Evolutionary conservation across 2,888 invertebrate genomes (phyloP), one percentile per base, ranked within the genome.

Genomic region (Erebia palarica): DNA sequence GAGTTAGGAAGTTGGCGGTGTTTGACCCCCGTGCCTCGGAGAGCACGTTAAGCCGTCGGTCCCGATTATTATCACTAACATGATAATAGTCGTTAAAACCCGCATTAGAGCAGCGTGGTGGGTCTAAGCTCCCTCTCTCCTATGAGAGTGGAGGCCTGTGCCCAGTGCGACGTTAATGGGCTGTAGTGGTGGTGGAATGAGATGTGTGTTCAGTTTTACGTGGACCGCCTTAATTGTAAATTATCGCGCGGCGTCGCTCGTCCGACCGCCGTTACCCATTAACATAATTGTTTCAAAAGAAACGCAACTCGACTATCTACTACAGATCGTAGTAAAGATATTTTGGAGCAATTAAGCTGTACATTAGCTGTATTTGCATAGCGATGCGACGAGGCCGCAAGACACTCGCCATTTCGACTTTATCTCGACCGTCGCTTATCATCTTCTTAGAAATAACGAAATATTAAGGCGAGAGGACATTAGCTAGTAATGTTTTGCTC

Each of bases 211-310:
- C 53, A 16, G 8, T 9, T 53, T 53, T 82, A 80, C 85, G 80
- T 81, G 80, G 80, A 81, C 80, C 21, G 21, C 21, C 84, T 86
- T 88, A 88, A 88, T 89, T 90, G 88, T 89, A 85, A 91, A 86
- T 87, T 89, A 90, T 89, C 81, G 83, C 85, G 70, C 75, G 78
- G 77, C 80, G 80, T 78, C 79, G 81, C 77, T 74, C 78, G 77
- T 75, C 77, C 72, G 77, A 74, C 80, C 80, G 75, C 75, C 79
- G 79, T 82, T 80, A 79, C 81, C 83, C 81, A 90, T 91, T 89
- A 88, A 84, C 88, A 88, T 91, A 90, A 91, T 91, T 88, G 86
- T 88, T 90, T 88, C 82, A 85, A 89, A 91, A 91, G 90, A 90
- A 91, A 89, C 82, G 81, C 82, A 80, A 85, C 83, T 83, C 84